Evolutionary conservation across 2,113 vertebrate species (phyloP).

Genomic region (Urocolius indicus): DNA sequence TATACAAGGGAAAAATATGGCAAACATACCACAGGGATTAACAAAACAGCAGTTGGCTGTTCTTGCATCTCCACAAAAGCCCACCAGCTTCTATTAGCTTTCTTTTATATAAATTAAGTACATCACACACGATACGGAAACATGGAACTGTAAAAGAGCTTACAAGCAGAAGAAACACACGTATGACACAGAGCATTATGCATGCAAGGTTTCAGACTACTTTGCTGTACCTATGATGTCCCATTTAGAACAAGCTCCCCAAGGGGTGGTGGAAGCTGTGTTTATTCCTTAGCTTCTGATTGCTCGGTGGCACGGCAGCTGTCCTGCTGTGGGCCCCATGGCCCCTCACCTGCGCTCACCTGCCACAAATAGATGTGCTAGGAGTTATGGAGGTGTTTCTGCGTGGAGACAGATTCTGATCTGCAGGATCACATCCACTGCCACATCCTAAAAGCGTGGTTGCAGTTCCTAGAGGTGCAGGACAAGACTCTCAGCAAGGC

Average conservation of each 20-base stretch:
- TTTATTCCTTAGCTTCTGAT: not conserved
- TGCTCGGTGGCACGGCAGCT: rapidly evolving
- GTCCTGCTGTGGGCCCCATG: rapidly evolving
- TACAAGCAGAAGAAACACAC: not conserved
- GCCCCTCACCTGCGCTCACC: rapidly evolving
- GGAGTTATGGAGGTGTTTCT: not conserved
- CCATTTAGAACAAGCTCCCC: not conserved
- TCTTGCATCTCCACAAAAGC: not conserved
- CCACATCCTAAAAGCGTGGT: not conserved
- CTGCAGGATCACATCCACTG: rapidly evolving
- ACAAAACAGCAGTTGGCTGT: not conserved
- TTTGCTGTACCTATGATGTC: not conserved
- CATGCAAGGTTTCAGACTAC: not conserved
- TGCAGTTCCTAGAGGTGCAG: not conserved
- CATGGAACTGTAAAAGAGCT: not conserved
- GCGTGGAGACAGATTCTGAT: not conserved
- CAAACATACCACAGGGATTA: not conserved
- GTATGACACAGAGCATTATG: not conserved
- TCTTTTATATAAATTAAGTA: not conserved
- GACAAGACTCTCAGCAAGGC: not conserved
- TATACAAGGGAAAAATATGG: not conserved
- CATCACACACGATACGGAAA: not conserved
- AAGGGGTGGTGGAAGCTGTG: not conserved
- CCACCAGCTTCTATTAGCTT: not conserved
- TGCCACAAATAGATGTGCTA: rapidly evolving